Percentiles rank a stretch among this genome's conserved stretches.
phyloP scores from a whole-genome alignment of 2,888 invertebrate genomes.

The Cheilosia vulpina region DNA sequence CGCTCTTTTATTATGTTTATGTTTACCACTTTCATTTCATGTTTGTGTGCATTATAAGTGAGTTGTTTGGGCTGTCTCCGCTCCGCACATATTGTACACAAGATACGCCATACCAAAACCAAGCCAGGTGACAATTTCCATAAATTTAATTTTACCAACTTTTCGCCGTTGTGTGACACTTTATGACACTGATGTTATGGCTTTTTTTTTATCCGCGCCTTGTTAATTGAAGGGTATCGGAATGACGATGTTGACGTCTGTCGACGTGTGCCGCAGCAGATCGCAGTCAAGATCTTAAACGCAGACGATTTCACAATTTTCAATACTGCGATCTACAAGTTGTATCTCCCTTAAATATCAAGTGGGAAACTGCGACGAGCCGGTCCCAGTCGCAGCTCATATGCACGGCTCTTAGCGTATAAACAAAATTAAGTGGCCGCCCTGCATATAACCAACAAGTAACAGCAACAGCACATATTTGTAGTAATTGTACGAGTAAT shows the following conservation, averaged over 20 bases:
- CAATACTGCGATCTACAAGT: conserved; percentile 6
- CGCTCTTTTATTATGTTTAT: conserved; percentile 53
- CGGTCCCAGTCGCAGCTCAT: conserved; percentile 8
- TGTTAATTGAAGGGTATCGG: conserved; percentile 73
- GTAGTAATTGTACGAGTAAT: conserved; percentile 63
- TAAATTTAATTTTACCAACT: conserved; percentile 57
- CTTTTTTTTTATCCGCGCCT: conserved; percentile 50
- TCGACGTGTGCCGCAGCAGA: conserved; percentile 42
- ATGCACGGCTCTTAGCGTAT: neutral
- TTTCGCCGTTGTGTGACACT: neutral
- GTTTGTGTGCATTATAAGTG: conserved; percentile 59
- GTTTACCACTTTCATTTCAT: conserved; percentile 70
- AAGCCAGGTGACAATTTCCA: conserved; percentile 71
- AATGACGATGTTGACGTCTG: conserved; percentile 63
- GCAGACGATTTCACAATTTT: conserved; percentile 70
- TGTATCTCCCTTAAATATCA: conserved; percentile 31
- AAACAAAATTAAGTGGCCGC: conserved; percentile 63
- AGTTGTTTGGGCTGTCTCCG: conserved; percentile 25
- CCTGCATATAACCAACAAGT: conserved; percentile 47
- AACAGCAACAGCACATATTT: conserved; percentile 6
- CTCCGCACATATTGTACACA: neutral
- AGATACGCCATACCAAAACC: neutral
- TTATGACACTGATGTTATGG: conserved; percentile 14
- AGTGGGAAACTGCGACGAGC: conserved; percentile 11
- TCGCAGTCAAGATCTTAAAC: conserved; percentile 26